Evolutionary conservation across 1,140 invertebrate genomes (phyloP).

Genomic region (Adelges cooleyi): DNA sequence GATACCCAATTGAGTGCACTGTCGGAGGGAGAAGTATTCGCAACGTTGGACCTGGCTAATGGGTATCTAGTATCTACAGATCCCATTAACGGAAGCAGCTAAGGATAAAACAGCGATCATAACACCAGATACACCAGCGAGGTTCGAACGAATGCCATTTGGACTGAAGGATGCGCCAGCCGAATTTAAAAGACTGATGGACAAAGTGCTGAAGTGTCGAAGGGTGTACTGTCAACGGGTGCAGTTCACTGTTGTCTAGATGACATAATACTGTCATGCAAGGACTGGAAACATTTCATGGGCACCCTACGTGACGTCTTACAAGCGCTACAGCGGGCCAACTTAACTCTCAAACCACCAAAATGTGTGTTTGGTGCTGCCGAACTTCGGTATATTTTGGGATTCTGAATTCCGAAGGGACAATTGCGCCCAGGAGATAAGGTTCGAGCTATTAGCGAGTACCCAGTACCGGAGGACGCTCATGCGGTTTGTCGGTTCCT

Average conservation of each 20-base stretch:
- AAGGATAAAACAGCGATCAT: constrained; percentile 35
- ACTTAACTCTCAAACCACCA: background rate
- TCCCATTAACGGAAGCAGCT: constrained; percentile 33
- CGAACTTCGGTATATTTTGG: constrained; percentile 10
- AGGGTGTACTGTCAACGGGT: too few relatives aligned
- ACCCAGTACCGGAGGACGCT: background rate
- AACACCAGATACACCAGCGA: constrained; percentile 23
- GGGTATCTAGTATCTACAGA: constrained; percentile 41
- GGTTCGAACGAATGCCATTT: constrained; percentile 31
- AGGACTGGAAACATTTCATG: background rate
- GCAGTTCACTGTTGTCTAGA: background rate
- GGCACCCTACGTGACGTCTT: background rate
- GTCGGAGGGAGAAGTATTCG: constrained; percentile 39
- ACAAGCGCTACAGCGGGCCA: background rate
- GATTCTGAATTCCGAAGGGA: background rate
- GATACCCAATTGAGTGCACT: constrained; percentile 40
- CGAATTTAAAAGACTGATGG: constrained; percentile 21
- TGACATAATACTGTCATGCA: background rate
- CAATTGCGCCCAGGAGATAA: background rate
- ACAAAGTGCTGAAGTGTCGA: background rate
- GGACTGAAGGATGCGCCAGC: constrained; percentile 32
- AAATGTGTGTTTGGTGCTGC: background rate
- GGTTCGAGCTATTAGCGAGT: background rate
- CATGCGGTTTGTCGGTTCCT: constrained; percentile 1
- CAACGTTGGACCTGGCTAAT: constrained; percentile 39